Evolutionary conservation across 2,888 invertebrate genomes (phyloP), one percentile per base, ranked within the genome.

Genomic region (Torymus aiolomorphi): DNA sequence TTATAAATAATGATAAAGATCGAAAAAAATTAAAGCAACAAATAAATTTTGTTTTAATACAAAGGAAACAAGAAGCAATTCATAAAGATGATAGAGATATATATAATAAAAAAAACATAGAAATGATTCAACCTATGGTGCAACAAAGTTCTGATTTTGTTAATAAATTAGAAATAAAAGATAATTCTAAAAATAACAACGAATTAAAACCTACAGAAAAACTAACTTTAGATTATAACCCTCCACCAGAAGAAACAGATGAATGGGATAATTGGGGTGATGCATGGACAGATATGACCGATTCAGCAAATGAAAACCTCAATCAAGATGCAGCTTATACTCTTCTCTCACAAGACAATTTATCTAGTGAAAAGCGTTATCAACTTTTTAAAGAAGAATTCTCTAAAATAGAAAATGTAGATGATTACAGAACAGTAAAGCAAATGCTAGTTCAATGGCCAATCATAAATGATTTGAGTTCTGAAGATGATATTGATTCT

Each of bases 381-480:
- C 65, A 82, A 67, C 75, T 84, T 2, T 88, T 89, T 57, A 80
- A 85, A 62, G 76, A 85, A 57, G 77, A 85, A 20, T 84, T 86
- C 42, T 73, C 63, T 24, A 80, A 84, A 70, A 85, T 88, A 16
- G 65, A 65, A 70, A 86, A 78, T 65, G 80, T 83, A 63, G 83
- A 88, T 54, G 83, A 87, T 54, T 89, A 86, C 75, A n/a, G 80
- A 5, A 82, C 85, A 73, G 76, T 87, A 0, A 89, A 89, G 80
- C 82, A 82, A 69, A 76, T 85, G 2, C 73, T 90, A 2, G 66
- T 84, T 14, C 76, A 84, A 3, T 88, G 88, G 87, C 86, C 88
- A 2, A 56, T 52, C 2, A 57, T 73, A 14, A 65, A 72, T 49
- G 69, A 74, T 62, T 16, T 65, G 16, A 66, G 79, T 70, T 88